These are phyloP conservation scores for Penaeus indicus DNA, from an alignment of 1,140 invertebrate genomes.

Conservation along the genomic window DNA sequence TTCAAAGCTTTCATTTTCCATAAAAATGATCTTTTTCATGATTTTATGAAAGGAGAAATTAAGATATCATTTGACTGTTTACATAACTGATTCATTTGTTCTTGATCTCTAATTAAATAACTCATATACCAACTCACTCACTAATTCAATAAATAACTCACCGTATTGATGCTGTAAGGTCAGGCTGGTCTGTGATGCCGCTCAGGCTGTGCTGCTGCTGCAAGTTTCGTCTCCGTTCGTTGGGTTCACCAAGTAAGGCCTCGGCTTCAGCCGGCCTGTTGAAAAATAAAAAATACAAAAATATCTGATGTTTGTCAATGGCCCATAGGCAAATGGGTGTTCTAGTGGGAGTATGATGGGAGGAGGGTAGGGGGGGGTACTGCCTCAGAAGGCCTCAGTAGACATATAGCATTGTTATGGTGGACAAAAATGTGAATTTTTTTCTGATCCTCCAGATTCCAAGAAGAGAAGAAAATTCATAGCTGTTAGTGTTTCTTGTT, in stretches of 20 bases:
- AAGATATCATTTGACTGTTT: background rate
- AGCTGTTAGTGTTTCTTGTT: too few relatives aligned
- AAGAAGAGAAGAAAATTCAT: too few relatives aligned
- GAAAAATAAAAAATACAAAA: background rate
- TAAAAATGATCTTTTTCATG: background rate
- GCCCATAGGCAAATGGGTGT: too few relatives aligned
- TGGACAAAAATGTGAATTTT: too few relatives aligned
- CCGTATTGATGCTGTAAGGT: conserved; percentile 60
- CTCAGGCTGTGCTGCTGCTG: conserved; percentile 59
- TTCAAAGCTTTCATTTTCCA: background rate
- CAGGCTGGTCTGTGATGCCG: conserved; percentile 60
- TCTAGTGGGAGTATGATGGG: too few relatives aligned
- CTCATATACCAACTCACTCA: background rate
- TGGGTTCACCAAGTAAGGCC: conserved; percentile 38
- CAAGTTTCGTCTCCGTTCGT: conserved; percentile 39
- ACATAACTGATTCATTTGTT: background rate
- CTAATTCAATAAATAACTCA: background rate
- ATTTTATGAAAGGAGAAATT: background rate
- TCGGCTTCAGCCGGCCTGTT: conserved; percentile 41
- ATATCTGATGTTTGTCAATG: background rate
- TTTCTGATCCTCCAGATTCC: too few relatives aligned
- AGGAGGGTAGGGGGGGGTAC: too few relatives aligned
- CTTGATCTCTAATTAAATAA: background rate
- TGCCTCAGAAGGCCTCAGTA: too few relatives aligned
- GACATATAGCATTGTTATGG: too few relatives aligned